phyloP scores from a whole-genome alignment of 2,888 invertebrate species.

The Phorcus lineatus region DNA sequence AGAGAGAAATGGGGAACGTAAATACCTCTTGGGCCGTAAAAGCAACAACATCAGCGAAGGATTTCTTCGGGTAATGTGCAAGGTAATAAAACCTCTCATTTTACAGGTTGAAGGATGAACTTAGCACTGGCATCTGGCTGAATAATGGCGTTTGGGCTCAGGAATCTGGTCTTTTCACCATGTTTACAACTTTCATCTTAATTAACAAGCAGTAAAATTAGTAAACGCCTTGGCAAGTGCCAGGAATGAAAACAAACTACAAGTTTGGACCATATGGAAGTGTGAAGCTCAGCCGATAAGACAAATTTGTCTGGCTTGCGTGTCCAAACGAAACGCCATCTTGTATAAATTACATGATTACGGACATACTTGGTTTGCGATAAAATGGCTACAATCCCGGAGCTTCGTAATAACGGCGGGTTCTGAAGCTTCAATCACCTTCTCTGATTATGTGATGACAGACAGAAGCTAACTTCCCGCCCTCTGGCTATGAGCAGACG shows the following conservation, averaged over 20 bases:
- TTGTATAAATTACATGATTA: conserved; percentile 16
- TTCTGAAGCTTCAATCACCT: background rate
- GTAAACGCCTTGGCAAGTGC: conserved; percentile 13
- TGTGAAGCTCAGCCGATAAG: background rate
- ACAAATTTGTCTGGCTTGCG: conserved; percentile 14
- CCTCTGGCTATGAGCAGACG: background rate
- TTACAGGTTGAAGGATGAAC: background rate
- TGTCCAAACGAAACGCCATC: background rate
- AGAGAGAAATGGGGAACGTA: background rate
- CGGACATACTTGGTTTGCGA: background rate
- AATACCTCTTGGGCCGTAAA: conserved; percentile 2
- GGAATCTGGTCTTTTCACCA: background rate
- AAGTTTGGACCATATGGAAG: background rate
- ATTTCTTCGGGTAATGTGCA: conserved; percentile 14
- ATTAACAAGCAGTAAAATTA: conserved; percentile 16
- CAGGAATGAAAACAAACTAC: conserved; percentile 13
- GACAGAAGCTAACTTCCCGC: conserved; percentile 1
- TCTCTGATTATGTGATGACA: background rate
- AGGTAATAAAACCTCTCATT: conserved; percentile 16
- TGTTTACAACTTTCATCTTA: conserved; percentile 16
- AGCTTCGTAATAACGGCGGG: background rate
- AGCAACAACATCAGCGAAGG: background rate
- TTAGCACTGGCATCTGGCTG: conserved; percentile 3
- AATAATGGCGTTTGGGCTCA: background rate
- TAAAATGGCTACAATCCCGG: background rate